Conservation (phyloP, 2,113 vertebrate species). For the Pavo muticus region DNA sequence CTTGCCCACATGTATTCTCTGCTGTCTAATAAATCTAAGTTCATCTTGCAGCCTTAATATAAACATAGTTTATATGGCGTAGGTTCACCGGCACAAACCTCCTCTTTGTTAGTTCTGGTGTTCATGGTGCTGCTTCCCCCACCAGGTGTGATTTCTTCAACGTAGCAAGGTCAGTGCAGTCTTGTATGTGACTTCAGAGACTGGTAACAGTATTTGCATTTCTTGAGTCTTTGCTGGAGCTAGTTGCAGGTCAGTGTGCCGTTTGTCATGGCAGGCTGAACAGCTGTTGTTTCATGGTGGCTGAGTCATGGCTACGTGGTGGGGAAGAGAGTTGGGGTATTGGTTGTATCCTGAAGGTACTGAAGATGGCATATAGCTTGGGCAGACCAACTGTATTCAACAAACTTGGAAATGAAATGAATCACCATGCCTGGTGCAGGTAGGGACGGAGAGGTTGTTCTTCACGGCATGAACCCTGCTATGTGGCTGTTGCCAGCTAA, state of each 20-base stretch:
- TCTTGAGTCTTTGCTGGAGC: neutral
- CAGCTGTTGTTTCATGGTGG: neutral
- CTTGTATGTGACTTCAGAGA: neutral
- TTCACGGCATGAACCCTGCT: neutral
- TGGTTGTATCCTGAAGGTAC: neutral
- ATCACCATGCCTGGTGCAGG: neutral
- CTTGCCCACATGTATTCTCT: neutral
- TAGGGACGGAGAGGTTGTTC: neutral
- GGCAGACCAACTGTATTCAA: neutral
- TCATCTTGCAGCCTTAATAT: neutral
- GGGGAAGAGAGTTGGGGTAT: neutral
- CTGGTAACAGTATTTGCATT: neutral
- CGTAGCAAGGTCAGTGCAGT: rapidly evolving
- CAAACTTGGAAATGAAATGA: neutral
- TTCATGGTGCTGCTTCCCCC: neutral
- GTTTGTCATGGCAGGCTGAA: neutral
- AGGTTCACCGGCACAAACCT: neutral
- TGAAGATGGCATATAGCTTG: neutral
- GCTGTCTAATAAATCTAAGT: neutral
- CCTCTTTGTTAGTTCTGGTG: neutral
- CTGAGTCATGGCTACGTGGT: neutral
- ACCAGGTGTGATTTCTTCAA: neutral
- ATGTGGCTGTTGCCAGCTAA: neutral
- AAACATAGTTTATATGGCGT: neutral
- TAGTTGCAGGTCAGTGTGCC: neutral